Base-by-base conservation (phyloP, 2,113 vertebrate genomes). In the Alligator mississippiensis region DNA sequence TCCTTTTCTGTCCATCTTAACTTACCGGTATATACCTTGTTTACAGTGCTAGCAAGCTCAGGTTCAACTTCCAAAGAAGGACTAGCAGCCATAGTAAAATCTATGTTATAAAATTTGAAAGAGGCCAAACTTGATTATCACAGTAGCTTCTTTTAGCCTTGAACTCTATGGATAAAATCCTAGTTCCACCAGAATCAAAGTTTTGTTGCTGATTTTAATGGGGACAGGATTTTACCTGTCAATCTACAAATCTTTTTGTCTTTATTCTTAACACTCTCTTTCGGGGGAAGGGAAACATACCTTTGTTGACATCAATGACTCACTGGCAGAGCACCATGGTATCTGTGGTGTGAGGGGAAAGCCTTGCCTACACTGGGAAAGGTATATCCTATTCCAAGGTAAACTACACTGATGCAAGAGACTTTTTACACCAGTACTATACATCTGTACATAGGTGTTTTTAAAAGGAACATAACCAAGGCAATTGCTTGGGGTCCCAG, bases 11-110 rank as follows among this genome's bases (percentile, higher is more conserved):
- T 59, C 25, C 54, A 5, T 34, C 22, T 18, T 15, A 70, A 15
- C 1, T 0, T n/a, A 3, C 28, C 5, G 6, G 58, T 80, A 63
- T 11, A 55, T 0, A 0, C 28, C 47, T 77, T 25, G 34, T 77
- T 64, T 70, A 58, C 25, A 54, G 13, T 68, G 11, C 34, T 76
- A 76, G 76, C 68, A n/a, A 58, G 68, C 30, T 25, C 63, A 30
- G 77, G 84, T 59, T 5, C 80, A 72, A 72, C 72, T 84, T 72
- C 47, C 47, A 84, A 72, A 28, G 24, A 80, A 80, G 62, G 6
- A 57, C 3, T 60, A 84, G 59, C 75, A 68, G 75, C 61, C 4
- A 30, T 4, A 21, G 38, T 59, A 80, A 76, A 76, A 24, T 62
- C 47, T 9, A 2, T 27, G 61, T 38, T 21, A 54, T 77, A 63